phyloP scores from a whole-genome alignment of 2,888 invertebrate genomes.

The Apoderus coryli region DNA sequence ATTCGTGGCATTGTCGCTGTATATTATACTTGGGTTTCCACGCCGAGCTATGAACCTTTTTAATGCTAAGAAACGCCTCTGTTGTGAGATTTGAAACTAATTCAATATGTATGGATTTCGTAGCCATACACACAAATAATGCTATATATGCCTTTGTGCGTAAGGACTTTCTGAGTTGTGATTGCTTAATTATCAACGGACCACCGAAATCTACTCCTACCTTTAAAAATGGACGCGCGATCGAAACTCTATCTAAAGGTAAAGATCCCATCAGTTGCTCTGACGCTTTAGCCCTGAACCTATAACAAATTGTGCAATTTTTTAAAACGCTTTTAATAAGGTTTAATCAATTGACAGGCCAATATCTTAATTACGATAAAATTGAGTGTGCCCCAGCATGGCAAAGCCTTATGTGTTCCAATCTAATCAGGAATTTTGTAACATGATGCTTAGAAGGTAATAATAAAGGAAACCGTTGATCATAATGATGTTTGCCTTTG shows the following conservation, averaged over 20 bases:
- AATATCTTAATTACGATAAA: slow-evolving; percentile 14
- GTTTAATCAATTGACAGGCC: slow-evolving; percentile 15
- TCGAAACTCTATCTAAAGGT: slow-evolving; percentile 11
- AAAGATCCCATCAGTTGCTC: slow-evolving; percentile 8
- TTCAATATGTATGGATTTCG: slow-evolving; percentile 13
- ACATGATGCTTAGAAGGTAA: slow-evolving; percentile 13
- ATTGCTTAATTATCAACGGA: slow-evolving; percentile 10
- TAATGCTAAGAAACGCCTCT: slow-evolving; percentile 9
- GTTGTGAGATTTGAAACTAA: slow-evolving; percentile 9
- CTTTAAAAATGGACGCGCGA: slow-evolving; percentile 8
- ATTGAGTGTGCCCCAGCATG: slow-evolving; percentile 17
- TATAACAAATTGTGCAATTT: slow-evolving; percentile 9
- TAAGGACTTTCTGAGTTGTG: slow-evolving; percentile 7
- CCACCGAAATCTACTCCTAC: slow-evolving; percentile 13
- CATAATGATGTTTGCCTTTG: slow-evolving; percentile 10
- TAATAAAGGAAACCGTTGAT: slow-evolving; percentile 15
- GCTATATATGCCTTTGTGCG: slow-evolving; percentile 12
- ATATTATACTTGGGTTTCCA: slow-evolving; percentile 9
- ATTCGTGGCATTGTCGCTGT: slow-evolving; percentile 12
- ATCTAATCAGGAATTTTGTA: slow-evolving; percentile 11
- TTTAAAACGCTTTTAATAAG: slow-evolving; percentile 6
- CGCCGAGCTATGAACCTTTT: slow-evolving; percentile 13
- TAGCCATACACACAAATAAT: slow-evolving; percentile 13
- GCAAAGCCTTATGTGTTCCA: slow-evolving; percentile 10
- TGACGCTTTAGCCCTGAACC: slow-evolving; percentile 8